Base-by-base conservation (phyloP, 1,140 invertebrate genomes). In the Brachystomella parvula region DNA sequence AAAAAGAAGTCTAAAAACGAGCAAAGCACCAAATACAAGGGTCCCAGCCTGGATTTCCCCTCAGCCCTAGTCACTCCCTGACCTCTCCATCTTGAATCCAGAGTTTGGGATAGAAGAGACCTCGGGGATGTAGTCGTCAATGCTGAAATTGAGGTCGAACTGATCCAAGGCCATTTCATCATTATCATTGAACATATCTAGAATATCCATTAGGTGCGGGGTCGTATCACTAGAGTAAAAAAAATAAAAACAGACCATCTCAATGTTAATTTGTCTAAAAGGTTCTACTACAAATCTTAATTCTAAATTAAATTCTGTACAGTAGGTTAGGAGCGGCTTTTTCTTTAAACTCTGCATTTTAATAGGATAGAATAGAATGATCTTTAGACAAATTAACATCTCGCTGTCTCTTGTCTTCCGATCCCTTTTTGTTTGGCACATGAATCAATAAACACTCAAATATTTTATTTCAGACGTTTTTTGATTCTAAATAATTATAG, bases 341-440 rank as follows among this genome's bases (percentile, higher is more conserved):
- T 39, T 12, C 12, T 12, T 53, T 24, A 15, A 24, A 19, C 3
- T 53, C n/a, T 53, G 9, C 49, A 53, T 53, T 53, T 53, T 12
- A 53, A 53, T 53, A 53, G 49, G 49, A 53, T 39, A 39, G 35
- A 39, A 39, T 53, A 53, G 49, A 53, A 53, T 53, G 15, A 26
- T 26, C 24, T 53, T 53, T 53, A 53, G 49, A 53, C 49, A 53
- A 53, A 53, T 53, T 53, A 53, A 53, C 49, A 53, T n/a, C 21
- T 53, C 49, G 3, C 35, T 39, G 6, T 6, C 35, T 39, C 35
- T 19, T 39, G 35, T 39, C 35, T 19, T 39, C 19, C 6, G 6
- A 9, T 39, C 35, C 35, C 35, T 9, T 39, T 39, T 39, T 39
- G 35, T 39, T n/a, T n/a, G n/a, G n/a, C n/a, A n/a, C n/a, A n/a